Conservation (phyloP, 2,888 invertebrate species). For the Poecilobothrus nobilitatus region DNA sequence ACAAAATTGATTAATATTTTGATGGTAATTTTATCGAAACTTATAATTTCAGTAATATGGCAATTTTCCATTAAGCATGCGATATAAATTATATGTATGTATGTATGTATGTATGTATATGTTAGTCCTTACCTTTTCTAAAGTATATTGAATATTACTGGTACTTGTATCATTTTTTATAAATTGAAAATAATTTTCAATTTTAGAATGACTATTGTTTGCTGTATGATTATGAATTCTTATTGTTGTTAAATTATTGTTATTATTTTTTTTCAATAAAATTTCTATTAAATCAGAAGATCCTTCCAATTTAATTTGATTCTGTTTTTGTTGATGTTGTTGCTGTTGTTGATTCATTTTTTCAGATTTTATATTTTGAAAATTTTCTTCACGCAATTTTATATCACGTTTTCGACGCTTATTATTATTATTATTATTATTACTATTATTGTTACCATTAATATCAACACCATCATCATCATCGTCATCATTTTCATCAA, state of each 20-base stretch:
- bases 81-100: too few relatives aligned
- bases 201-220: background rate
- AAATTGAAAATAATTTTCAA: background rate
- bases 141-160: background rate
- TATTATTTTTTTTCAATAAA: too few relatives aligned
- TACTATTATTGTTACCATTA: slow-evolving; percentile 14
- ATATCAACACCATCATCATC: slow-evolving; percentile 15
- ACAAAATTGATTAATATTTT: too few relatives aligned
- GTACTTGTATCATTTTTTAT: too few relatives aligned
- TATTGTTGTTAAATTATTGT: background rate
- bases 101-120: too few relatives aligned
- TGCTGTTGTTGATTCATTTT: slow-evolving; percentile 19
- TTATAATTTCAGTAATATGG: too few relatives aligned
- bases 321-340: background rate
- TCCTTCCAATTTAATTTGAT: background rate
- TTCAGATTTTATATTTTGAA: slow-evolving; percentile 11
- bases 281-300: background rate
- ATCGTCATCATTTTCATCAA: slow-evolving; percentile 17
- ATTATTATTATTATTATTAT: slow-evolving; percentile 10
- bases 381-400: slow-evolving; percentile 14
- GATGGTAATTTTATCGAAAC: too few relatives aligned
- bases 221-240: background rate
- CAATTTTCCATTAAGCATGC: too few relatives aligned
- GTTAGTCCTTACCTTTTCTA: background rate
- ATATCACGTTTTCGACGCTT: background rate